Conservation (phyloP, 2,888 invertebrate species). For the Heliothis peltigera region DNA sequence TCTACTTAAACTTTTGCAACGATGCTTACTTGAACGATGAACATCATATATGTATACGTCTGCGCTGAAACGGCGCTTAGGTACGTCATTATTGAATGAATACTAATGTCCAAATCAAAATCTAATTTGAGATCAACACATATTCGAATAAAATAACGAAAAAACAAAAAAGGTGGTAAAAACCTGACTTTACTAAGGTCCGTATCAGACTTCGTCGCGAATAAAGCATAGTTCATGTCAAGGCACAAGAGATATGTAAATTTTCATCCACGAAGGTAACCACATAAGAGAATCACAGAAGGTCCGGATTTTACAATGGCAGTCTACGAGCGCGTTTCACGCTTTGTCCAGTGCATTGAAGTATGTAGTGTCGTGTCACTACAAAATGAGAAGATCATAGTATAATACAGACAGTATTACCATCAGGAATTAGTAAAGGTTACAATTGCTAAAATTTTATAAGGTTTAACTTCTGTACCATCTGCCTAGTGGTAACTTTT, state of each 20-base stretch:
- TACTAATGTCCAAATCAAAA: constrained; percentile 1
- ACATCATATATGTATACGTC: too few species aligned
- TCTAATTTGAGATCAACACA: neutral
- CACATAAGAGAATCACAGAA: constrained; percentile 18
- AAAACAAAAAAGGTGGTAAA: neutral
- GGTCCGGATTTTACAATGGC: neutral
- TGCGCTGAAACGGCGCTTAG: neutral
- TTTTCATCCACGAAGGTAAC: neutral
- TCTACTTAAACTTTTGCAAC: constrained; percentile 15
- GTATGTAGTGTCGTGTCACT: neutral
- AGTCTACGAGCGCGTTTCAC: neutral
- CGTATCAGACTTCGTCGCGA: neutral
- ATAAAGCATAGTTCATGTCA: constrained; percentile 3
- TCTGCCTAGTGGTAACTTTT: neutral
- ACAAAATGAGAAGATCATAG: neutral
- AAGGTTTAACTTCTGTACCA: constrained; percentile 18
- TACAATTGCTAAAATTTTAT: neutral
- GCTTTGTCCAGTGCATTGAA: neutral
- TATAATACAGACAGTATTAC: neutral
- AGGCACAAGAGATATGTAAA: constrained; percentile 9
- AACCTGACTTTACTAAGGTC: neutral
- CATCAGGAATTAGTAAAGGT: neutral
- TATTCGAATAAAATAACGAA: neutral
- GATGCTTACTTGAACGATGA: too few species aligned
- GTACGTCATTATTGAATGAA: neutral